Evolutionary conservation across 2,113 vertebrate genomes (phyloP).

Genomic region (Peromyscus polionotus): DNA sequence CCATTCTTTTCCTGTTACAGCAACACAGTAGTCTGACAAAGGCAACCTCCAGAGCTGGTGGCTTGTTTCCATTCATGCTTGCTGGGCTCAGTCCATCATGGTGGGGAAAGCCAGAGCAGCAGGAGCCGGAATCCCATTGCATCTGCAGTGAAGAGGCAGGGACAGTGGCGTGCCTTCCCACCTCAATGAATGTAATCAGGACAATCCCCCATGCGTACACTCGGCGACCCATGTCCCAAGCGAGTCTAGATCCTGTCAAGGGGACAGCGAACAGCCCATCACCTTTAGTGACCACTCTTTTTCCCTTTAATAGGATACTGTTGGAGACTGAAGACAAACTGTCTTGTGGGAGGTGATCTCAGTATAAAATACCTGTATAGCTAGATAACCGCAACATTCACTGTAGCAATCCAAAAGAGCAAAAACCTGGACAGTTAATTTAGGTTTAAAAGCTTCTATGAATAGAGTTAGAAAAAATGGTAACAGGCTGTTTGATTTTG

Average conservation of each 20-base stretch:
- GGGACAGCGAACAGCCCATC: background rate
- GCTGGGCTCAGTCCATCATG: background rate
- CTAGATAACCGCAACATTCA: background rate
- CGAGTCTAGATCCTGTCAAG: background rate
- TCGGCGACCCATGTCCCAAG: background rate
- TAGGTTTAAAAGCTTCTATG: background rate
- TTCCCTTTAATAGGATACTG: background rate
- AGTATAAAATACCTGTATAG: background rate
- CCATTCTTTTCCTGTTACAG: background rate
- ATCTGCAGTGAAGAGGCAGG: background rate
- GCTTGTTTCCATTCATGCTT: background rate
- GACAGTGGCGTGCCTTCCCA: background rate
- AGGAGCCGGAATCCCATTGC: too few species aligned
- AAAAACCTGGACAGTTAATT: background rate
- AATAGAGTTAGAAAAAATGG: background rate
- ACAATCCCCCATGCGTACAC: background rate
- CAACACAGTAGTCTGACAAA: background rate
- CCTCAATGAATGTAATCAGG: background rate
- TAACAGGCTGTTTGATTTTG: background rate
- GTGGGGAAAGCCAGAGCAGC: background rate
- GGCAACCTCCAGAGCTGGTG: too few species aligned
- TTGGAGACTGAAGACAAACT: background rate
- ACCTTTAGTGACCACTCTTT: background rate
- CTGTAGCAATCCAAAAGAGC: background rate
- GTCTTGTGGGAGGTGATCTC: background rate